Conservation (phyloP, 1,140 invertebrate genomes). For the Rhynchophorus ferrugineus region DNA sequence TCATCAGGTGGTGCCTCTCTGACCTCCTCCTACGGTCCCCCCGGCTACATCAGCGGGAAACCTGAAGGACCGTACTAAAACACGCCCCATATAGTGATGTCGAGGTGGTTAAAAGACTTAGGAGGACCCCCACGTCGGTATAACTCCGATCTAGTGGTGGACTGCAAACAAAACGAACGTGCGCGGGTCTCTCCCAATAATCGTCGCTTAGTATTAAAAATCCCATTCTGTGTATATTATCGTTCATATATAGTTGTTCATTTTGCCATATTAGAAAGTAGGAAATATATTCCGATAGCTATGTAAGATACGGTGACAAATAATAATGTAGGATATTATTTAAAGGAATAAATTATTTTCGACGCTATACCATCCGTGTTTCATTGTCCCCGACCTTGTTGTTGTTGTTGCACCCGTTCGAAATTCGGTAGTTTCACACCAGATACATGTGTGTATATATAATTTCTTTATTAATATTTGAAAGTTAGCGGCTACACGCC, state of each 20-base stretch:
- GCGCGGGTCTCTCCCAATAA: not conserved
- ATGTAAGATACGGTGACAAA: constrained; percentile 70
- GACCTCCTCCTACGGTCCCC: constrained; percentile 56
- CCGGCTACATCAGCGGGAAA: constrained; percentile 41
- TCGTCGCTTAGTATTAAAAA: constrained; percentile 14
- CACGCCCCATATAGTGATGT: constrained; percentile 10
- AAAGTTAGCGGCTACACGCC: too few species aligned
- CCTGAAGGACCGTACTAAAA: constrained; percentile 31
- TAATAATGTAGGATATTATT: constrained; percentile 56
- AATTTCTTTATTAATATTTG: too few species aligned
- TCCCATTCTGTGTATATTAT: too few species aligned
- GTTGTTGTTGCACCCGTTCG: not conserved
- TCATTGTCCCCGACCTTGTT: constrained; percentile 71
- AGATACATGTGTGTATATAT: too few species aligned
- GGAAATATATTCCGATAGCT: constrained; percentile 38
- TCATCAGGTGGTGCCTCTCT: constrained; percentile 39
- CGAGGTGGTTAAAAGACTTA: not conserved
- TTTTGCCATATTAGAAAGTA: constrained; percentile 41
- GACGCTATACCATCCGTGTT: too few species aligned
- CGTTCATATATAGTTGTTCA: not conserved
- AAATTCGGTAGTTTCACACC: too few species aligned
- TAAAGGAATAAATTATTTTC: constrained; percentile 47
- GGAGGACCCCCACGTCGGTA: not conserved
- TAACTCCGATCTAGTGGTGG: constrained; percentile 9
- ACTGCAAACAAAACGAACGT: constrained; percentile 3